These are phyloP conservation scores for Philaenus spumarius DNA, from an alignment of 1,140 invertebrate genomes.

Conservation along the genomic window DNA sequence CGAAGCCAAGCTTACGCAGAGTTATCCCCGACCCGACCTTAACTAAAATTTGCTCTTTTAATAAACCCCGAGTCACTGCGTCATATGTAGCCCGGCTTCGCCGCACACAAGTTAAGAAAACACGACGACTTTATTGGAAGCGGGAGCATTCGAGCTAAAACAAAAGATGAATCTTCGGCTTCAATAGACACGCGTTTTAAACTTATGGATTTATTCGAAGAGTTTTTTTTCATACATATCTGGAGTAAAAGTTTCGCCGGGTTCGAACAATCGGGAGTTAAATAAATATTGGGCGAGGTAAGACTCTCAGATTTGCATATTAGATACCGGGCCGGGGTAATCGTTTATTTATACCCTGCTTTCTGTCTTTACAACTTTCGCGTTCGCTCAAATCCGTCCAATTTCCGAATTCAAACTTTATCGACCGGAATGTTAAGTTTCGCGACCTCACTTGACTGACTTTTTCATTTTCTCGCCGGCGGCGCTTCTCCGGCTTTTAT, in stretches of 20 bases:
- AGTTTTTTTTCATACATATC: background rate
- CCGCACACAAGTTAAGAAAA: background rate
- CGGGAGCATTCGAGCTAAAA: constrained; percentile 5
- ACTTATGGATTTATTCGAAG: constrained; percentile 22
- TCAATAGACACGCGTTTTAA: constrained; percentile 19
- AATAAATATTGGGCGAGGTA: constrained; percentile 1
- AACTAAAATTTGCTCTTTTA: no score
- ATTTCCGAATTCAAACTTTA: constrained; percentile 9
- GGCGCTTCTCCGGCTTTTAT: constrained; percentile 4
- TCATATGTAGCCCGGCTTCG: background rate
- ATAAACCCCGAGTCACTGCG: no score
- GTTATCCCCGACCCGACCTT: no score
- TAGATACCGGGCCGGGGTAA: constrained; percentile 11
- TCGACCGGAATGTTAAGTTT: constrained; percentile 17
- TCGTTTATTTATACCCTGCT: constrained; percentile 23
- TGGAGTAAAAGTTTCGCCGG: background rate
- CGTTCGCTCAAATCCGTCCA: background rate
- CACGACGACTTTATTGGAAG: constrained; percentile 15
- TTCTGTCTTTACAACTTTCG: background rate
- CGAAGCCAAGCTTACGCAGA: no score
- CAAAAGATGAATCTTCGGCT: constrained; percentile 13
- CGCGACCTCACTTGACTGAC: constrained; percentile 1
- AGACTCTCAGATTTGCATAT: constrained; percentile 16
- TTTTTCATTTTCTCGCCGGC: no score
- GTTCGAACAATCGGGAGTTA: background rate